phyloP scores from a whole-genome alignment of 2,113 vertebrate species.

The Xenotilapia caudafasciata region DNA sequence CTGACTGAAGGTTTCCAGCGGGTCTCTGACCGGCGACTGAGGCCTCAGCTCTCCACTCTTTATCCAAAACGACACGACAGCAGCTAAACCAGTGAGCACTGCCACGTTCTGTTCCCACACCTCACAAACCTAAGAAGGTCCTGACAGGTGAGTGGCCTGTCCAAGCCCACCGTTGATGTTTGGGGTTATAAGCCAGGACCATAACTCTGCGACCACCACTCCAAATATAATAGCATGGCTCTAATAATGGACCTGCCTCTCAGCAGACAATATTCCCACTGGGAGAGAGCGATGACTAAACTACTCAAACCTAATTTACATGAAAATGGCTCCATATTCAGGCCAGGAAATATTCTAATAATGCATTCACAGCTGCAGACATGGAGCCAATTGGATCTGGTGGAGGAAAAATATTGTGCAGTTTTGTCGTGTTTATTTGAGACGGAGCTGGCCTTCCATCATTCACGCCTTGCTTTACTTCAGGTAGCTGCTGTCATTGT shows the following conservation, averaged over 20 bases:
- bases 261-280: not conserved
- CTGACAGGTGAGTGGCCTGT: not conserved
- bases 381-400: not conserved
- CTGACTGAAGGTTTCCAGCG: not conserved
- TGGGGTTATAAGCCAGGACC: rapidly evolving
- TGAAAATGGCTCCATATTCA: not conserved
- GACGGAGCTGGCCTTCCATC: not conserved
- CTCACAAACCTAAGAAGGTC: not conserved
- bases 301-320: not conserved
- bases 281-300: not conserved
- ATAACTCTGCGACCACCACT: not conserved
- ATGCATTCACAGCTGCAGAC: not conserved
- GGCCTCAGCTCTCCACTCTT: not conserved
- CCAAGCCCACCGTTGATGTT: not conserved
- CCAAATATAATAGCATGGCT: not conserved
- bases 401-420: not conserved
- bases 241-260: not conserved
- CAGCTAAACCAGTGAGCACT: not conserved
- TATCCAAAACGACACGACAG: not conserved
- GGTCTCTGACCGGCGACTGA: not conserved
- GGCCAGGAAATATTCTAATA: not conserved
- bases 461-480: not conserved
- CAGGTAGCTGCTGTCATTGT: not conserved
- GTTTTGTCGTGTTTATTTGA: not conserved
- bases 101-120: not conserved